phyloP scores from a whole-genome alignment of 1,140 invertebrate genomes.

The Drosophila sturtevanti region DNA sequence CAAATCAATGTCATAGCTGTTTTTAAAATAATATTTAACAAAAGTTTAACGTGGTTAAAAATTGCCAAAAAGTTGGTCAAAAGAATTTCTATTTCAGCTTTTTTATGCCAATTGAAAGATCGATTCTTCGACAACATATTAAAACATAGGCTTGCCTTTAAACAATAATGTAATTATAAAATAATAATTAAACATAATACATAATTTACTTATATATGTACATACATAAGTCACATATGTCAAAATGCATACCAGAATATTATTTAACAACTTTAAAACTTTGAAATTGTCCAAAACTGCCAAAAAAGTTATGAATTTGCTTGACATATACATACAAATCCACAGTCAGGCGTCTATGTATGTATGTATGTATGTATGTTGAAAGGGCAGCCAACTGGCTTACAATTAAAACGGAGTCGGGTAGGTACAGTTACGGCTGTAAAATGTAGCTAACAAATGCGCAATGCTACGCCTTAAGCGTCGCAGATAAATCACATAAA shows the following conservation, averaged over 20 bases:
- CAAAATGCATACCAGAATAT: slow-evolving; percentile 31
- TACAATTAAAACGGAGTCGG: slow-evolving; percentile 51
- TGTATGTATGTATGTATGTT: background rate
- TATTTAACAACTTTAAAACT: slow-evolving; percentile 56
- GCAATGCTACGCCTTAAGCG: slow-evolving; percentile 45
- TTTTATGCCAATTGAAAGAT: too few relatives aligned
- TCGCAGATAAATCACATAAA: slow-evolving; percentile 77
- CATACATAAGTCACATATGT: background rate
- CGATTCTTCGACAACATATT: too few relatives aligned
- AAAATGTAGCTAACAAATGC: slow-evolving; percentile 32
- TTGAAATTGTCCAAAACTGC: slow-evolving; percentile 62
- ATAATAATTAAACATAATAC: too few relatives aligned
- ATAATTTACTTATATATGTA: background rate
- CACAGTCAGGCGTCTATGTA: background rate
- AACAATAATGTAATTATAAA: too few relatives aligned
- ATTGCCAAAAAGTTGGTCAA: too few relatives aligned
- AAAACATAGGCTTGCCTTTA: too few relatives aligned
- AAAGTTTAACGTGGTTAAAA: too few relatives aligned
- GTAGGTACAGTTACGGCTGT: slow-evolving; percentile 42
- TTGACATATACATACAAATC: slow-evolving; percentile 2
- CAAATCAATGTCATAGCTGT: too few relatives aligned
- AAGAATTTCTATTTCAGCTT: too few relatives aligned
- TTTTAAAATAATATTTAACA: too few relatives aligned
- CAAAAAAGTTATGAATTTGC: slow-evolving; percentile 65
- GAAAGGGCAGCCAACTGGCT: slow-evolving; percentile 26